Conservation (phyloP, 1,140 invertebrate genomes). For the Zaprionus gabonicus region DNA sequence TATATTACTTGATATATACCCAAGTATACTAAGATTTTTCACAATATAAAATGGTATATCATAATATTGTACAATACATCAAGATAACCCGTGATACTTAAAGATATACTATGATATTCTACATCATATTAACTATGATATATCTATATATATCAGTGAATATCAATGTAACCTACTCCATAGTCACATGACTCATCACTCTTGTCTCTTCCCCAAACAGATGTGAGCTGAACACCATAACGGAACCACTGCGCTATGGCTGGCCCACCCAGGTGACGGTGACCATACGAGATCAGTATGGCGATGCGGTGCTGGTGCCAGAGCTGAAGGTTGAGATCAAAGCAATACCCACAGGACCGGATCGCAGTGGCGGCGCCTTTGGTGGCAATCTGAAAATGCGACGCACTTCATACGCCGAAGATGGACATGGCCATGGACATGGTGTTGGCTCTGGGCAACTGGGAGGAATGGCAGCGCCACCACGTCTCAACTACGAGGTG, state of each 20-base stretch:
- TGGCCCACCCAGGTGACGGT: slow-evolving; percentile 93
- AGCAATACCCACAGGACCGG: slow-evolving; percentile 78
- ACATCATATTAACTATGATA: too few relatives aligned
- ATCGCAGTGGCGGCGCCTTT: slow-evolving; percentile 75
- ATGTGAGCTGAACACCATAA: slow-evolving; percentile 92
- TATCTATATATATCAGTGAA: too few relatives aligned
- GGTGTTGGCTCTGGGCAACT: slow-evolving; percentile 25
- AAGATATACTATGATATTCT: too few relatives aligned
- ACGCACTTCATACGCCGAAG: slow-evolving; percentile 46
- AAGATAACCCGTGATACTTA: too few relatives aligned
- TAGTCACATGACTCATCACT: background rate
- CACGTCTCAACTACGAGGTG: slow-evolving; percentile 93
- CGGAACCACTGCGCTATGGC: slow-evolving; percentile 91
- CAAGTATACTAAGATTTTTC: too few relatives aligned
- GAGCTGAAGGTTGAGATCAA: slow-evolving; percentile 90
- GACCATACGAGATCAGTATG: slow-evolving; percentile 96
- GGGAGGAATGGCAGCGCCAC: slow-evolving; percentile 86
- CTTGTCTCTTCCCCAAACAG: slow-evolving; percentile 17
- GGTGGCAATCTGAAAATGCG: slow-evolving; percentile 54
- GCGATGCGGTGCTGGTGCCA: slow-evolving; percentile 92
- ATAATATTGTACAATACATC: too few relatives aligned
- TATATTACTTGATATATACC: too few relatives aligned
- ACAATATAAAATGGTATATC: too few relatives aligned
- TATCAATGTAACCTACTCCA: too few relatives aligned
- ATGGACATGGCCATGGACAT: slow-evolving; percentile 19